Evolutionary conservation across 2,797 vertebrate genomes (phyloP), one percentile per base, ranked within the genome.

Genomic region (Pygocentrus nattereri): DNA sequence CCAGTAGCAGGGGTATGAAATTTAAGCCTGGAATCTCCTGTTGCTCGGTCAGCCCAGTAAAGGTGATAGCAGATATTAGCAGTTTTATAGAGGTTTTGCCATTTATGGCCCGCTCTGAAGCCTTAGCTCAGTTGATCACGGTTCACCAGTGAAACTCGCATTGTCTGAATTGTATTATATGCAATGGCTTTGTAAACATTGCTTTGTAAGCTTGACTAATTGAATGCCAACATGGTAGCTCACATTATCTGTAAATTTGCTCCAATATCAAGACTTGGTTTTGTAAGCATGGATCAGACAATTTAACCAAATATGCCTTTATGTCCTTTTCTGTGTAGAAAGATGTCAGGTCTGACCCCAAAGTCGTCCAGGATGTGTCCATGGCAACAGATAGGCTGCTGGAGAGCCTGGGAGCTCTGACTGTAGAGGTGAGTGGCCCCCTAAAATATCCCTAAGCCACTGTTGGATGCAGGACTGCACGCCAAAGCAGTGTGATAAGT

Each of bases 361-460:
- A 96, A 88, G 92, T 89, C 0, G 88, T 92, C 47, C 88, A 93
- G 82, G 94, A 95, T 19, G 94, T 99, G 76, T 93, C 94, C 1
- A 93, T 94, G 88, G 95, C 96, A 54, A 95, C 96, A 1, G 94
- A 95, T 85, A 84, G 83, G 25, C 92, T 99, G 80, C 89, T 95
- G 89, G 92, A 93, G 75, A 99, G 96, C 88, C 41, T 99, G 15
- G 95, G 95, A 58, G 90, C 89, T 0, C 92, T 99, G 87, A 89
- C 95, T 25, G 93, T 95, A 83, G 97, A 99, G 97, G 98, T 99
- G 94, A 89, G 92, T 80, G 8, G 15, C 21, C 6, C 38, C 49
- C 30, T 19, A 62, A 89, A 81, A 82, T 78, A 87, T 49, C 79
- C 50, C 71, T 49, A 47, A 49, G 34, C 80, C 82, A 41, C 61